These are phyloP conservation scores for Eunapius fragilis DNA, from an alignment of 37 sponge, comb jelly and placozoan species.

Conservation along the genomic window DNA sequence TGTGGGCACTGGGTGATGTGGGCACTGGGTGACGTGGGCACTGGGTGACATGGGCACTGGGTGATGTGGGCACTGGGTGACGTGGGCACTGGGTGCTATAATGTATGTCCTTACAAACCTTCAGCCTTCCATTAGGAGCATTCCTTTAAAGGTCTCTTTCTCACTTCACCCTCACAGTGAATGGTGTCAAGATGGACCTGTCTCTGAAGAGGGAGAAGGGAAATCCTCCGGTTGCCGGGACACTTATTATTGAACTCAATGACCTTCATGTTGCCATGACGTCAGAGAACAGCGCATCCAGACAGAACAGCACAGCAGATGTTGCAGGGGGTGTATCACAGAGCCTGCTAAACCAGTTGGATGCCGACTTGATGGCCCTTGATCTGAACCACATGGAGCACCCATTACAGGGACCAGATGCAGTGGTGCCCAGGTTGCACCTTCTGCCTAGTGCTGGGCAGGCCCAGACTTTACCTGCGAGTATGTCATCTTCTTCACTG, in stretches of 20 bases:
- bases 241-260: constrained; percentile 40
- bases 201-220: constrained; percentile 51
- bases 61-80: too few relatives aligned
- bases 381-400: background rate
- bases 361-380: background rate
- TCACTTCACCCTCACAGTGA: constrained; percentile 14
- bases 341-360: too few relatives aligned
- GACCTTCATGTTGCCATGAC: constrained; percentile 32
- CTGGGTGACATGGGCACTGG: too few relatives aligned
- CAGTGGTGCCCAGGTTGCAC: too few relatives aligned
- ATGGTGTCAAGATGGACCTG: constrained; percentile 10
- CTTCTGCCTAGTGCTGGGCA: too few relatives aligned
- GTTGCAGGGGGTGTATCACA: too few relatives aligned
- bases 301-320: background rate
- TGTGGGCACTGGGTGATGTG: too few relatives aligned
- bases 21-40: too few relatives aligned
- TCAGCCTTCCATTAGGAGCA: background rate
- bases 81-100: too few relatives aligned
- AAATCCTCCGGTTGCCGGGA: constrained; percentile 9
- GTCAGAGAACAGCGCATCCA: background rate
- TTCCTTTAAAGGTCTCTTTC: background rate
- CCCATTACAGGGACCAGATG: background rate
- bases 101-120: too few relatives aligned
- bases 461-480: too few relatives aligned
- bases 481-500: too few relatives aligned